phyloP scores from a whole-genome alignment of 2,113 vertebrate genomes.

The human (Homo sapiens) region DNA sequence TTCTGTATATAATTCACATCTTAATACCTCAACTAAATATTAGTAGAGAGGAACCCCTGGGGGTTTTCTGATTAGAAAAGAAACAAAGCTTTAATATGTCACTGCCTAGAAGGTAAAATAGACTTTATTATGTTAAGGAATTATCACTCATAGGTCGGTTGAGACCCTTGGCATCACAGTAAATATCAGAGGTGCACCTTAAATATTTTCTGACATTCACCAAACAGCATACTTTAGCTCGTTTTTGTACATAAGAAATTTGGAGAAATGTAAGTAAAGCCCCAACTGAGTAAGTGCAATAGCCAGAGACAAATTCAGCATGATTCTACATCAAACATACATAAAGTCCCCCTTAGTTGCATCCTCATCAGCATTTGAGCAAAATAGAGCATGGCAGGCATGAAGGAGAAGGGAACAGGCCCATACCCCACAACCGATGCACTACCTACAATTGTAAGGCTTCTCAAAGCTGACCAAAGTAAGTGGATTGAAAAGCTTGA shows the following conservation, averaged over 20 bases:
- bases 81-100: background rate
- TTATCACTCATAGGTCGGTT: background rate
- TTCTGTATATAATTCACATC: background rate
- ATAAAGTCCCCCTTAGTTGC: background rate
- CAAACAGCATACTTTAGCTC: background rate
- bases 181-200: background rate
- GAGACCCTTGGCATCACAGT: background rate
- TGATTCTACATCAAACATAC: background rate
- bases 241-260: background rate
- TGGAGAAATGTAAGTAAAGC: background rate
- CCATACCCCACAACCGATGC: rapidly evolving
- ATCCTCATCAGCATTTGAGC: background rate
- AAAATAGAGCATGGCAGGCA: background rate
- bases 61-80: background rate
- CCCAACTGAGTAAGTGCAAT: background rate
- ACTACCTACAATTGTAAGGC: rapidly evolving
- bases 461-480: background rate
- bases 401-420: background rate
- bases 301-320: background rate
- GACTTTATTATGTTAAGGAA: background rate
- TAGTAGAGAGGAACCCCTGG: background rate
- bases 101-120: background rate
- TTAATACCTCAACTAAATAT: background rate
- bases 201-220: background rate
- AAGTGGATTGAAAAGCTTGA: background rate